Evolutionary conservation across 2,113 vertebrate species (phyloP), one percentile per base, ranked within the genome.

Genomic region (Thalassoma bifasciatum): DNA sequence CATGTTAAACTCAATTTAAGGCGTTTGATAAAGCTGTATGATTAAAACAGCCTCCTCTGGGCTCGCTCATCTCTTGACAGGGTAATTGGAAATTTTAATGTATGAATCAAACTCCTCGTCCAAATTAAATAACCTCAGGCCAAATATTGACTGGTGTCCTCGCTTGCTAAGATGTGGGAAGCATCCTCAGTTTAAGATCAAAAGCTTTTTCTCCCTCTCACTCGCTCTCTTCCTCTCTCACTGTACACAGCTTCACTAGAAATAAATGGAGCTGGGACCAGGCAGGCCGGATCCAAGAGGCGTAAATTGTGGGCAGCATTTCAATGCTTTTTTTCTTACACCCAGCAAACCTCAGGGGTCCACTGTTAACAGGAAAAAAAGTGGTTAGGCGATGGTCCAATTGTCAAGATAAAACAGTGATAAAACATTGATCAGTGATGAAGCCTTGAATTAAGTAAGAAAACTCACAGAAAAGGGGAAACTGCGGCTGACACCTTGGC

Each of bases 81-180:
- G 61, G 91, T 92, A 92, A 92, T 92, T 92, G 89, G 90, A 92
- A 91, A 88, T 90, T 91, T 92, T 91, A 85, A 92, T 86, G 84
- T 90, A 90, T 90, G 86, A 91, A 90, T 92, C 88, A 92, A 89
- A 90, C 76, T 77, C 70, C 84, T 82, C 89, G 86, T 88, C 83
- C 81, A 92, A 90, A 88, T 91, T 67, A 89, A 89, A 91, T 90
- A 88, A 89, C 91, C 89, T 36, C 66, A 24, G 87, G 92, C 87
- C 80, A 90, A 88, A 89, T 93, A 93, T 93, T 91, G 90, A 93
- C 87, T 85, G 53, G 83, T 86, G 81, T 82, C 89, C 79, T 89
- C 80, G 81, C 72, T 75, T 49, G 51, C 76, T 61, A 75, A 88
- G 77, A 87, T 83, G 82, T 77, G 81, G 52, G 77, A 87, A 73